phyloP scores from a whole-genome alignment of 2,113 vertebrate species.

The Phyllostomus hastatus region DNA sequence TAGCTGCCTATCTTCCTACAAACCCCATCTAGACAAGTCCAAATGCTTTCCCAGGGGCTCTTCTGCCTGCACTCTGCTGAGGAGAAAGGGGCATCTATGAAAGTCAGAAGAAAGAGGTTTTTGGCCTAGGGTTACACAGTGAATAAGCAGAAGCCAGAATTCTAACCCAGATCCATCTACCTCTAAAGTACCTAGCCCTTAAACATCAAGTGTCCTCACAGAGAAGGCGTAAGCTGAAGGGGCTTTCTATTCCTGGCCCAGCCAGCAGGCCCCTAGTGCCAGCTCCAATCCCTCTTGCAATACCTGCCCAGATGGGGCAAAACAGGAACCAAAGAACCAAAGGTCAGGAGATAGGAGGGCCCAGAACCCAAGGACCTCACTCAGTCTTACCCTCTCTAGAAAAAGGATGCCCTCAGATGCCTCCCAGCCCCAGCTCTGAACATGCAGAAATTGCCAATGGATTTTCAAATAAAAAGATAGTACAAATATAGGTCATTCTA shows the following conservation, averaged over 20 bases:
- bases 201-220: not conserved
- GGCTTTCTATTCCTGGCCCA: not conserved
- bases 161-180: not conserved
- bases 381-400: not conserved
- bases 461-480: not conserved
- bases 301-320: not conserved
- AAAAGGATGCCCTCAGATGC: not conserved
- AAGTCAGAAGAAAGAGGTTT: not conserved
- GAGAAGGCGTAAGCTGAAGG: not conserved
- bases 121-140: not conserved
- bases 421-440: not conserved
- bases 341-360: not conserved
- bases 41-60: no score
- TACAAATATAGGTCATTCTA: no score
- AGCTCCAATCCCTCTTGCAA: no score
- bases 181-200: not conserved
- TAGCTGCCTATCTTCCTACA: not conserved
- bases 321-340: not conserved
- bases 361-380: not conserved
- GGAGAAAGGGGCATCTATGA: accelerated
- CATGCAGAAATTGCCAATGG: not conserved
- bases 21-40: not conserved
- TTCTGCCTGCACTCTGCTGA: not conserved
- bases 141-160: no score
- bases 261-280: not conserved